Conservation (phyloP, 2,888 invertebrate genomes). For the Halictus quadricinctus region DNA sequence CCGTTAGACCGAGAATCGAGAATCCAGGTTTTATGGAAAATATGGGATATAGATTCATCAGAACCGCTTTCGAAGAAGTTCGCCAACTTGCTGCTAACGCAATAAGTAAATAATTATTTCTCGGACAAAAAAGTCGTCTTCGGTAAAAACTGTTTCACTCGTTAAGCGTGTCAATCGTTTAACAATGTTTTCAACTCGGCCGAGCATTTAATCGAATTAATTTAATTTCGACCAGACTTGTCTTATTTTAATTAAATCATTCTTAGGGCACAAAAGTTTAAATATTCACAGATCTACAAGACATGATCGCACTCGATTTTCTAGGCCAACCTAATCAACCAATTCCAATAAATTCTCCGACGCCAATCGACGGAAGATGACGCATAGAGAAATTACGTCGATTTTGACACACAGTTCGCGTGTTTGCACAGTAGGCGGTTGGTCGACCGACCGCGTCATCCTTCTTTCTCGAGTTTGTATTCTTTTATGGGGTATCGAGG, state of each 20-base stretch:
- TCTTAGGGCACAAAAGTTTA: neutral
- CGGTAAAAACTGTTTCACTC: neutral
- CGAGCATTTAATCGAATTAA: neutral
- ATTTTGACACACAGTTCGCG: constrained; percentile 39
- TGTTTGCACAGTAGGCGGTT: constrained; percentile 73
- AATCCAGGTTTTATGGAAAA: too few relatives aligned
- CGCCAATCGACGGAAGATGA: neutral
- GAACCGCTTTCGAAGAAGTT: neutral
- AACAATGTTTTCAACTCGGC: neutral
- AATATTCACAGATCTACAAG: neutral
- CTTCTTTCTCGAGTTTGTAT: constrained; percentile 67
- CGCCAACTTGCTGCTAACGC: neutral
- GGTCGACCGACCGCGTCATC: constrained; percentile 60
- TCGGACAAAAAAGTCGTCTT: constrained; percentile 18
- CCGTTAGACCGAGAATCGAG: neutral
- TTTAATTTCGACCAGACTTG: neutral
- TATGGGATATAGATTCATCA: too few relatives aligned
- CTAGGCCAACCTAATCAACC: neutral
- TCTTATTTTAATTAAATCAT: neutral
- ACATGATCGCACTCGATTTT: neutral
- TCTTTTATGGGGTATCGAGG: constrained; percentile 58
- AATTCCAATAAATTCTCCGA: neutral
- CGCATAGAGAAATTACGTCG: neutral
- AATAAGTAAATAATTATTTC: neutral
- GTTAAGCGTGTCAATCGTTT: neutral